Percentiles rank a stretch among this genome's conserved stretches.
Evolutionary conservation across 64 coral and sea anemone genomes (phyloP).

Genomic region (Cladopsammia gracilis): DNA sequence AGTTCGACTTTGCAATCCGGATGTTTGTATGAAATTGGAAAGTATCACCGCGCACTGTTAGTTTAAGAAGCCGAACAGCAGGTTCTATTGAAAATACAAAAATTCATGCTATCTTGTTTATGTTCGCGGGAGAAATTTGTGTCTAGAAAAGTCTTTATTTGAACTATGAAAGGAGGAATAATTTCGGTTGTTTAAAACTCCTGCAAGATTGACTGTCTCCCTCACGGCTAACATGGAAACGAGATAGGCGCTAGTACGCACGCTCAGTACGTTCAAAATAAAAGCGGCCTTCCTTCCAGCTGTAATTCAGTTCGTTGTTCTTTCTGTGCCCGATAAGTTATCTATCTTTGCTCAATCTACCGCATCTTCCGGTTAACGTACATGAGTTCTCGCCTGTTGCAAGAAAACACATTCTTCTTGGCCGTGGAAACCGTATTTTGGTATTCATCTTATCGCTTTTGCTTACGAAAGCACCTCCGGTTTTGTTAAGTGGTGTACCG

Average conservation of each 20-base stretch:
- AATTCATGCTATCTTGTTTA: conserved; percentile 80
- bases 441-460: background rate
- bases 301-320: conserved; percentile 49
- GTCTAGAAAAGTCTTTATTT: conserved; percentile 71
- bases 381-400: background rate
- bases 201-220: background rate
- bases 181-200: too few relatives aligned
- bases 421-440: conserved; percentile 1
- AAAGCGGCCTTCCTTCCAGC: conserved; percentile 54
- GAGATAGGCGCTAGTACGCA: conserved; percentile 27
- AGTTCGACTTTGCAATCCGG: conserved; percentile 72
- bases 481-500: conserved; percentile 26
- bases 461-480: background rate
- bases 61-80: conserved; percentile 84
- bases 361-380: conserved; percentile 56
- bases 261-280: conserved; percentile 70
- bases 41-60: conserved; percentile 77
- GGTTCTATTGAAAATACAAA: conserved; percentile 83
- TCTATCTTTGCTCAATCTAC: conserved; percentile 66
- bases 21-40: conserved; percentile 85
- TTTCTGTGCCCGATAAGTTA: background rate
- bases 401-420: background rate
- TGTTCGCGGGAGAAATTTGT: conserved; percentile 75
- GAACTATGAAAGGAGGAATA: background rate
- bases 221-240: conserved; percentile 9